Percentiles rank a stretch among this genome's conserved stretches.
Conservation (phyloP, 2,888 invertebrate species). For the Parochlus steinenii region DNA sequence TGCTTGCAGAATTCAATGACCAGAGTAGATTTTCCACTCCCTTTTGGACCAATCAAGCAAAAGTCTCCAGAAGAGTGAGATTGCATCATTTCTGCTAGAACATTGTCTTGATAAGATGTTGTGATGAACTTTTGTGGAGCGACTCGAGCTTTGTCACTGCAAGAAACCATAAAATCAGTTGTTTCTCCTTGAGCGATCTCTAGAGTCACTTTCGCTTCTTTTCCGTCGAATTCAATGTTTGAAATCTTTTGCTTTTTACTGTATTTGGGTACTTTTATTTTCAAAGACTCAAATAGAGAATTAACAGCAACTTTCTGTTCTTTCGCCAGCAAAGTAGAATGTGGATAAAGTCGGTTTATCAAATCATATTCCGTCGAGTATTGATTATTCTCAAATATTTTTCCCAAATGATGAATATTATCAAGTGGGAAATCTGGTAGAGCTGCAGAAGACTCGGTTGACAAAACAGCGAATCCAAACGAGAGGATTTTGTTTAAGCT, state of each 20-base stretch:
- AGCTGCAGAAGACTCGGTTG: constrained; percentile 42
- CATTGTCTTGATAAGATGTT: constrained; percentile 60
- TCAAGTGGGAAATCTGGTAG: constrained; percentile 86
- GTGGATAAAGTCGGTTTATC: constrained; percentile 68
- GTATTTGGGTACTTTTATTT: constrained; percentile 23
- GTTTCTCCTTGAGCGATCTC: constrained; percentile 8
- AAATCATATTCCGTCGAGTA: constrained; percentile 46
- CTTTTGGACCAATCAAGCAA: constrained; percentile 75
- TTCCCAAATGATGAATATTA: constrained; percentile 47
- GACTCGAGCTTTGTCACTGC: too few relatives aligned
- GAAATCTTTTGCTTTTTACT: constrained; percentile 14
- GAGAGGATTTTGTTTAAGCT: constrained; percentile 37
- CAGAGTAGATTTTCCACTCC: constrained; percentile 81
- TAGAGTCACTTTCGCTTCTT: constrained; percentile 9
- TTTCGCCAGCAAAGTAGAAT: constrained; percentile 55
- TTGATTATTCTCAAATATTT: constrained; percentile 35
- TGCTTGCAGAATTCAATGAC: constrained; percentile 59
- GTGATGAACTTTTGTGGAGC: constrained; percentile 37
- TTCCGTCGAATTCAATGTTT: constrained; percentile 17
- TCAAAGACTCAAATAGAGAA: constrained; percentile 48
- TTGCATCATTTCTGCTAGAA: constrained; percentile 60
- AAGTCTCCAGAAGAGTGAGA: constrained; percentile 69
- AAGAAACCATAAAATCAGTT: too few relatives aligned
- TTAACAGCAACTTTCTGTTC: constrained; percentile 60
- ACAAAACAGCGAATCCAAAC: constrained; percentile 61